Evolutionary conservation across 2,797 vertebrate species (phyloP), one percentile per base, ranked within the genome.

Genomic region (Squalus acanthias): DNA sequence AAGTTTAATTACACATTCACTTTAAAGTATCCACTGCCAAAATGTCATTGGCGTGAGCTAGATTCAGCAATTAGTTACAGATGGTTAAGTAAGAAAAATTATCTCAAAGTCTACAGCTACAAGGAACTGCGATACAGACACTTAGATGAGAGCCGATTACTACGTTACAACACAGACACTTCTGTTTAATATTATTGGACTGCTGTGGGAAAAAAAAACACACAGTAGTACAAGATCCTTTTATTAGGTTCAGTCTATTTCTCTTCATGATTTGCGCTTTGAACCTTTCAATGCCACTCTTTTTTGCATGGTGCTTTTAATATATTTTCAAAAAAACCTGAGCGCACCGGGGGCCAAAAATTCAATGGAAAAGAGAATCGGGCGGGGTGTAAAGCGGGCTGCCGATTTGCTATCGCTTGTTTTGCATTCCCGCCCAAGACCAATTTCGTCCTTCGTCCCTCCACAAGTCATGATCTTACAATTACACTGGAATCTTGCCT

Each of bases 41-140:
- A 95, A 95, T 95, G 26, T 74, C 26, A 74, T 29, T 95, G 94
- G 46, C 94, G 26, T 74, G 70, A 57, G 94, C 70, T 26, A 74
- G 94, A 74, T 74, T 95, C 39, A 57, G 46, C 70, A 95, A 95
- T 95, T 95, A 95, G 94, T 95, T 95, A 74, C 50, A 74, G 46
- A 74, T 95, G 70, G 69, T 57, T 95, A 95, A 95, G 70, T 46
- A 74, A 74, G 94, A 33, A 95, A 95, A 95, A 74, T 57, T 57
- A 95, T 53, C 94, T 95, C 46, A 15, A 33, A 22, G 70, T 95
- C 69, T 74, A 53, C 26, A 57, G 39, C 70, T 74, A 74, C 24
- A 57, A 57, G 69, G 70, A 74, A 57, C 29, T 20, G 46, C 57
- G 50, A 50, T 50, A 57, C 33, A 72, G 70, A 17, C 24, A 29